A percentile compares a stretch with the other conserved stretches of the same genome.
Conservation (phyloP, 2,113 vertebrate species). For the Ceyx cyanopectus region DNA sequence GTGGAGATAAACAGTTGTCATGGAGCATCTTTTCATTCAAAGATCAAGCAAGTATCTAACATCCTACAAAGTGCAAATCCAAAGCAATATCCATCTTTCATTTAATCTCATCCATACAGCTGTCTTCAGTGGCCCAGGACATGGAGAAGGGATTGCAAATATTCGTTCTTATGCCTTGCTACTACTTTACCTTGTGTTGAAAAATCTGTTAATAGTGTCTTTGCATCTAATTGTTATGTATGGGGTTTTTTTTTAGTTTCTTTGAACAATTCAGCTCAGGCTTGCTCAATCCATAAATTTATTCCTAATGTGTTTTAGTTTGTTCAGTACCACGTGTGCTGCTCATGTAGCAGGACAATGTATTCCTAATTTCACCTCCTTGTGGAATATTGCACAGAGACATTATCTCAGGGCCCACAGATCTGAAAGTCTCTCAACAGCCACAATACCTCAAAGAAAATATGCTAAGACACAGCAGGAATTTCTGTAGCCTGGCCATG, state of each 20-base stretch:
- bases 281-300: background rate
- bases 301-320: background rate
- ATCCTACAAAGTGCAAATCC: background rate
- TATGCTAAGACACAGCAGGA: background rate
- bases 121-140: background rate
- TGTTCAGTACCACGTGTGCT: background rate
- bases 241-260: background rate
- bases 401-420: background rate
- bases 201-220: background rate
- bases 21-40: background rate
- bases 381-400: background rate
- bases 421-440: background rate
- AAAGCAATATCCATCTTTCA: background rate
- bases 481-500: background rate
- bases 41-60: background rate
- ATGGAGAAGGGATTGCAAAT: background rate
- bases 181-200: background rate
- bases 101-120: background rate
- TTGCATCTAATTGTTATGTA: rapidly evolving
- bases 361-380: background rate
- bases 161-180: background rate
- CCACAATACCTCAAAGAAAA: background rate
- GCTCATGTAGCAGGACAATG: background rate
- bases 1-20: background rate
- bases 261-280: background rate